Percentiles rank a stretch among this genome's conserved stretches.
phyloP scores from a whole-genome alignment of 2,113 vertebrate species.

The Corvus cornix region DNA sequence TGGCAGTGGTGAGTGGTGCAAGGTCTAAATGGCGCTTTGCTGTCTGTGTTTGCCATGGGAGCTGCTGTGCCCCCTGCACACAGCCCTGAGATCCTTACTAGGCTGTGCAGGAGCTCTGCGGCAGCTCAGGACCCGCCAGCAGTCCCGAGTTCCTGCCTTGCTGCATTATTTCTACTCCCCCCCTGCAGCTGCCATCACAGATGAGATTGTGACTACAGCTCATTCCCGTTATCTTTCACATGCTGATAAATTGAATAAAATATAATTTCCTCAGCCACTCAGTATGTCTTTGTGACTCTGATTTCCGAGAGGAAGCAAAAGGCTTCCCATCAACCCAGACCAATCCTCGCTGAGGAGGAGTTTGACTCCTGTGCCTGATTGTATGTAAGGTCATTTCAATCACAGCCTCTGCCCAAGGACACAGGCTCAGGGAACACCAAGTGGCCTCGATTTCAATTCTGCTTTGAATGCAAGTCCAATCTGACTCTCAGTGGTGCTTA shows the following conservation, averaged over 20 bases:
- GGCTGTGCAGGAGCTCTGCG: rapidly evolving
- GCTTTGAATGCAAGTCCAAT: neutral
- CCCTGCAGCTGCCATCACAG: neutral
- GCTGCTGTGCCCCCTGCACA: neutral
- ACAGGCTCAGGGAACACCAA: neutral
- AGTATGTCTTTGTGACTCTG: neutral
- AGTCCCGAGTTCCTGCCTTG: rapidly evolving
- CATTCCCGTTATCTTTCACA: slow-evolving; percentile 25
- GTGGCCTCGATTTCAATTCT: neutral
- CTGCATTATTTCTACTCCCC: neutral
- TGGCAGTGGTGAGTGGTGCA: rapidly evolving
- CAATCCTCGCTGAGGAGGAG: neutral
- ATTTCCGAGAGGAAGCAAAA: slow-evolving; percentile 2
- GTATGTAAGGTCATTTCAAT: slow-evolving; percentile 13
- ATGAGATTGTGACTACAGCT: neutral
- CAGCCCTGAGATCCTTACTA: too few species aligned
- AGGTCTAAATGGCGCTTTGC: rapidly evolving
- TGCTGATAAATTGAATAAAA: slow-evolving; percentile 40
- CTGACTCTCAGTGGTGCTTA: neutral
- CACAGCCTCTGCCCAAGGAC: neutral
- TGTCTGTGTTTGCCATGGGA: neutral
- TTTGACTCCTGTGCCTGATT: slow-evolving; percentile 6
- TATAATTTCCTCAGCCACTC: slow-evolving; percentile 9
- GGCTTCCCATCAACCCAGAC: neutral
- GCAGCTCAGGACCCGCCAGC: neutral